Percentiles rank a stretch among this genome's conserved stretches.
Conservation (phyloP, 2,888 invertebrate species). For the Pegoplata infirma region DNA sequence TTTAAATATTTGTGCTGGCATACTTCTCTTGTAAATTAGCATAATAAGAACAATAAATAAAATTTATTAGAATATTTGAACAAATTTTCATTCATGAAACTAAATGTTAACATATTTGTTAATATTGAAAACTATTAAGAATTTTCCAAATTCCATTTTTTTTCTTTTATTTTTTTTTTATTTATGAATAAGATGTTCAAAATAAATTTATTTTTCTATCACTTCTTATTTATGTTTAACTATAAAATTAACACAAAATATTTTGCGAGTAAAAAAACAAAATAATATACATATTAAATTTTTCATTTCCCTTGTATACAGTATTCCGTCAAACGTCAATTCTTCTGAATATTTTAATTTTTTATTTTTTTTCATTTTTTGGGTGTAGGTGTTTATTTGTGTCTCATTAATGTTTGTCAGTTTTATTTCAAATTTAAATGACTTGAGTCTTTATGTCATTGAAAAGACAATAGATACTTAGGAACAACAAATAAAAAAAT, state of each 20-base stretch:
- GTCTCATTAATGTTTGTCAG: constrained; percentile 24
- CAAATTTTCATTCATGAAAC: background rate
- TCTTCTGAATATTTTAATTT: constrained; percentile 5
- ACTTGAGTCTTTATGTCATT: constrained; percentile 23
- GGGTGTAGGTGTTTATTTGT: constrained; percentile 45
- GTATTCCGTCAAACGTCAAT: constrained; percentile 25
- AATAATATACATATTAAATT: background rate
- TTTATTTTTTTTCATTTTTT: background rate
- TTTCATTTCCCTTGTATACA: background rate
- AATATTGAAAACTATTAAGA: background rate
- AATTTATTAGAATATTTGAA: background rate
- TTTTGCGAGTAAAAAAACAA: background rate
- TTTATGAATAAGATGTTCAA: background rate
- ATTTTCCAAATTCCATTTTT: too few species aligned
- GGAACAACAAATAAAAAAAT: background rate
- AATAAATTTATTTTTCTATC: background rate
- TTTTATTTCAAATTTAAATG: constrained; percentile 15
- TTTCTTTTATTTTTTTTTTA: too few species aligned
- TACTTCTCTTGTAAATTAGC: background rate
- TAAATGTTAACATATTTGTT: background rate
- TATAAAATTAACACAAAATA: background rate
- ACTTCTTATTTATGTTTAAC: background rate
- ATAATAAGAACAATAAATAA: background rate
- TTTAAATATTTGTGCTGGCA: background rate
- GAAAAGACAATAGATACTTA: constrained; percentile 9